These are phyloP conservation scores for Thermophis baileyi DNA, from an alignment of 2,113 vertebrate genomes.

Conservation along the genomic window DNA sequence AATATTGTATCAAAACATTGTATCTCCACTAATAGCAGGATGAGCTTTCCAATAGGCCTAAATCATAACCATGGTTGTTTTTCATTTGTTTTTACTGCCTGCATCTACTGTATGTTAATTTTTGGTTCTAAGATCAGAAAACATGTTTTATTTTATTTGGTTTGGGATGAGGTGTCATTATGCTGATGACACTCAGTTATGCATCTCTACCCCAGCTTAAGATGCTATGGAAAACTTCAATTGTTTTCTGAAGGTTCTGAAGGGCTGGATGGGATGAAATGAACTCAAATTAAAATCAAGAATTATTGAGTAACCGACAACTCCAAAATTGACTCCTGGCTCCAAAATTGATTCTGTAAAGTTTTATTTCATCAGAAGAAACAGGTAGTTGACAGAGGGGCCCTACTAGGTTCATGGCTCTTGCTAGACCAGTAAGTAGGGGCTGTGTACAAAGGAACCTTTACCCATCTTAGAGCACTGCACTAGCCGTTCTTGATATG, in stretches of 20 bases:
- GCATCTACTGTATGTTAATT: background rate
- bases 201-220: background rate
- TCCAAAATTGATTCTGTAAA: background rate
- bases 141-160: background rate
- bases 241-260: background rate
- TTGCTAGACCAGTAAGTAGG: background rate
- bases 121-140: background rate
- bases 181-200: background rate
- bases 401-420: background rate
- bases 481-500: background rate
- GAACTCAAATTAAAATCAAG: background rate
- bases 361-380: background rate
- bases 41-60: background rate
- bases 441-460: background rate
- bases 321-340: too few species aligned
- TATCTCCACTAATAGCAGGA: background rate
- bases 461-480: background rate
- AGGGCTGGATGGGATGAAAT: background rate
- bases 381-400: background rate
- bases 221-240: background rate
- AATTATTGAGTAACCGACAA: background rate
- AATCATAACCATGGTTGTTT: background rate
- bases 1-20: background rate
- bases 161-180: background rate
- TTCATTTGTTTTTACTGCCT: background rate